A percentile compares a stretch with the other conserved stretches of the same genome.
phyloP scores from a whole-genome alignment of 2,797 vertebrate genomes.

The Oryzias dopingdopingensis region DNA sequence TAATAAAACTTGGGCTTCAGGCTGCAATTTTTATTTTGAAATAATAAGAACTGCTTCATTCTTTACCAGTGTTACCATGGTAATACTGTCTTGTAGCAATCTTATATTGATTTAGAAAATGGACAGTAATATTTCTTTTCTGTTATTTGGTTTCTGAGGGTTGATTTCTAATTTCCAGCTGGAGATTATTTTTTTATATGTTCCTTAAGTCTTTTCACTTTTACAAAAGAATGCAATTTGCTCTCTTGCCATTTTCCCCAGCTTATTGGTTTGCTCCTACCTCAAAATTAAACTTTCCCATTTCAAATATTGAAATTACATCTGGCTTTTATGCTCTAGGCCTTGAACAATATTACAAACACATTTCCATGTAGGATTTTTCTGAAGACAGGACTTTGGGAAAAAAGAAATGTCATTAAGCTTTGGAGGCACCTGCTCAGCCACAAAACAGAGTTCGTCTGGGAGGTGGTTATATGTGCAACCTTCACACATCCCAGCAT shows the following conservation, averaged over 20 bases:
- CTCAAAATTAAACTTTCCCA: conserved; percentile 98
- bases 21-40: conserved; percentile 99
- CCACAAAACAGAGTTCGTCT: conserved; percentile 15
- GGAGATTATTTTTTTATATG: conserved; percentile 99
- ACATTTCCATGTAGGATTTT: conserved; percentile 71
- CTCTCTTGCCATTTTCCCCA: conserved; percentile 92
- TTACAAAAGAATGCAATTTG: conserved; percentile 92
- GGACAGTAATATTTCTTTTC: conserved; percentile 99
- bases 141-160: conserved; percentile 97
- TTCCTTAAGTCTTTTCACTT: conserved; percentile 98
- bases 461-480: conserved; percentile 14
- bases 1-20: conserved; percentile 99
- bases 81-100: conserved; percentile 96
- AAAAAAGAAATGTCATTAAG: conserved; percentile 18
- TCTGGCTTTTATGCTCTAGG: conserved; percentile 89
- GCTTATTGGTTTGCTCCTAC: conserved; percentile 97
- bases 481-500: no score
- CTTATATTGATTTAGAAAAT: conserved; percentile 99
- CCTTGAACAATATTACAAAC: conserved; percentile 89
- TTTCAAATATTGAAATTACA: conserved; percentile 99
- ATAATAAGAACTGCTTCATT: conserved; percentile 99
- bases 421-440: conserved; percentile 46
- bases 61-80: conserved; percentile 99
- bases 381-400: conserved; percentile 69
- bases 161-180: conserved; percentile 99